A percentile compares a stretch with the other conserved stretches of the same genome.
phyloP scores from a whole-genome alignment of 2,113 vertebrate species.

The Phyllopteryx taeniolatus region DNA sequence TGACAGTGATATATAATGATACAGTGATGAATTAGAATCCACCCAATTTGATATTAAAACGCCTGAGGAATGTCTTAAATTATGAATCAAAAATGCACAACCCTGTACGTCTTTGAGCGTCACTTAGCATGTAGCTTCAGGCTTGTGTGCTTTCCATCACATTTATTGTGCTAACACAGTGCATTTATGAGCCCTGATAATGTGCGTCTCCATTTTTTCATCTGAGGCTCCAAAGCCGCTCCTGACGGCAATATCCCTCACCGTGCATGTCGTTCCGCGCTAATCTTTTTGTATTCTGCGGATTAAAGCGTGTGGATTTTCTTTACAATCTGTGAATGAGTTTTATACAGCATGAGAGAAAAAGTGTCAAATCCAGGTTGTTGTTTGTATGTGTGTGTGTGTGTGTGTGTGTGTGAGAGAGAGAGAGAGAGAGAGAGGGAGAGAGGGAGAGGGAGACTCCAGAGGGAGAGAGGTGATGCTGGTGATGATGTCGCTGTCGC shows the following conservation, averaged over 20 bases:
- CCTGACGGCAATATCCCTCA: constrained; percentile 37
- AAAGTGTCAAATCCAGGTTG: constrained; percentile 2
- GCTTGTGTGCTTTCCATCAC: not conserved
- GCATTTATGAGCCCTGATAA: constrained; percentile 5
- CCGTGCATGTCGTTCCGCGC: constrained; percentile 30
- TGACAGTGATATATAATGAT: no score
- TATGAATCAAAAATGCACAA: no score
- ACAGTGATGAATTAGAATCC: no score
- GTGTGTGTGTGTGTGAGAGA: not conserved
- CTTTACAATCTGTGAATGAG: constrained; percentile 49
- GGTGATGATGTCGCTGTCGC: constrained; percentile 50
- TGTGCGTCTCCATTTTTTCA: constrained; percentile 24
- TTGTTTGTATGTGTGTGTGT: not conserved
- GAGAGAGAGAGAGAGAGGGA: not conserved
- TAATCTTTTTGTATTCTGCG: constrained; percentile 52
- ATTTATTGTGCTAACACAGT: constrained; percentile 4
- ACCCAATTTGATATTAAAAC: no score
- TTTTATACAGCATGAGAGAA: constrained; percentile 5
- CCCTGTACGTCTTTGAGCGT: not conserved
- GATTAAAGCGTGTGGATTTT: constrained; percentile 61
- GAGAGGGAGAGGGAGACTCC: not conserved
- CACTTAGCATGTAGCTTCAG: not conserved
- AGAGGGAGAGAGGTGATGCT: not conserved
- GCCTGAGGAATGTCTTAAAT: no score
- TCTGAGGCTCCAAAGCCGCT: constrained; percentile 36